phyloP scores from a whole-genome alignment of 92 coral and sea anemone genomes.

The Plumapathes pennacea region DNA sequence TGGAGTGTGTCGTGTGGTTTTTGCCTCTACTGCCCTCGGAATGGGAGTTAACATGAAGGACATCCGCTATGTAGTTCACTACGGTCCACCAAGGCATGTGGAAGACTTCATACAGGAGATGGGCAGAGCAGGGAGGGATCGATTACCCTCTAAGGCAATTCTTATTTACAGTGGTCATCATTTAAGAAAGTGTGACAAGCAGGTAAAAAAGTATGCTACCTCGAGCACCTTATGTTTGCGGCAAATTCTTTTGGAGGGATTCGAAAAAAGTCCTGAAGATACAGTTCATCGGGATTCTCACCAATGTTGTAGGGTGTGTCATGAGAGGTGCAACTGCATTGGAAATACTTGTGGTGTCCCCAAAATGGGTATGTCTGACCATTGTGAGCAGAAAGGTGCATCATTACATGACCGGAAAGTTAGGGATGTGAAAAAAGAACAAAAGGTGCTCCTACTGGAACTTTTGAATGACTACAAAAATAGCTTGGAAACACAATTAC shows the following conservation, averaged over 20 bases:
- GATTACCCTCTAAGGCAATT: conserved; percentile 3
- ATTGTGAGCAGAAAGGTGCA: no score
- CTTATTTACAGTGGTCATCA: conserved; percentile 26
- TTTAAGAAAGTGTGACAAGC: conserved; percentile 28
- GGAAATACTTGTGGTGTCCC: conserved; percentile 10
- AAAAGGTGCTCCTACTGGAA: conserved; percentile 27
- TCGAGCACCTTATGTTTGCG: conserved; percentile 4
- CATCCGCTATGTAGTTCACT: conserved; percentile 9
- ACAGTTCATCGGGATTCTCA: conserved; percentile 12
- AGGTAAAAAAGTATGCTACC: conserved; percentile 28
- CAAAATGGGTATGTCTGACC: not conserved
- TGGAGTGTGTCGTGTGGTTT: conserved; percentile 6
- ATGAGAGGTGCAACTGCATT: conserved; percentile 27
- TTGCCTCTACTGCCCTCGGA: conserved; percentile 7
- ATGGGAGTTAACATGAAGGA: conserved; percentile 19
- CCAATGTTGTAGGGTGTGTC: conserved; percentile 40
- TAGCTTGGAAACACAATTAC: conserved; percentile 8
- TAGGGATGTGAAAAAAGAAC: conserved; percentile 4
- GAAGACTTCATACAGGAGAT: conserved; percentile 58
- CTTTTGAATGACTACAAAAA: conserved; percentile 34
- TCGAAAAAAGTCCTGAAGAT: conserved; percentile 14
- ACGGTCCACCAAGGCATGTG: conserved; percentile 13
- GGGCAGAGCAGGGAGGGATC: conserved; percentile 45
- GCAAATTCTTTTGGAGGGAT: conserved; percentile 29
- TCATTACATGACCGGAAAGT: no score